Percentiles rank a stretch among this genome's conserved stretches.
Evolutionary conservation across 2,113 vertebrate genomes (phyloP).

Genomic region (Crotalus viridis): DNA sequence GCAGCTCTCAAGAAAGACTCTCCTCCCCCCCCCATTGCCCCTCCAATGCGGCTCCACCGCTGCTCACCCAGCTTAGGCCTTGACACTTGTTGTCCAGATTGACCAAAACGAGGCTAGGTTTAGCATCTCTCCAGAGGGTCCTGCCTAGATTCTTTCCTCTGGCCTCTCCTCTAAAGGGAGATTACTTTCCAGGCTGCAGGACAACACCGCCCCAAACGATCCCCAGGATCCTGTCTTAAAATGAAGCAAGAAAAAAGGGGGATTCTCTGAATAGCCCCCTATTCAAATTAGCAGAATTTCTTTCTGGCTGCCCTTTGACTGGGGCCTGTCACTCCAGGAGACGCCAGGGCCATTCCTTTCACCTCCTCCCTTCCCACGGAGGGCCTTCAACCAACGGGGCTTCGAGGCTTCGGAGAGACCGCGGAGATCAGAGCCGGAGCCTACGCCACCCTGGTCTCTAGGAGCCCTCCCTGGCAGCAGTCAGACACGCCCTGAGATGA

Average conservation of each 20-base stretch:
- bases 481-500: not conserved
- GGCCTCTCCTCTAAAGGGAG: constrained; percentile 9
- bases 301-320: constrained; percentile 77
- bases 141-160: not conserved
- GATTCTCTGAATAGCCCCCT: constrained; percentile 62
- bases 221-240: constrained; percentile 1
- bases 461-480: constrained; percentile 57
- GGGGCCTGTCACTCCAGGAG: constrained; percentile 79
- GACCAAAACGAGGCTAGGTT: constrained; percentile 64
- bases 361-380: constrained; percentile 42
- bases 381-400: constrained; percentile 64
- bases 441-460: constrained; percentile 67
- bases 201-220: not conserved
- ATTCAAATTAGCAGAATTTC: constrained; percentile 72
- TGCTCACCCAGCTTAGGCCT: constrained; percentile 52
- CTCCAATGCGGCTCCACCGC: not conserved
- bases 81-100: constrained; percentile 70
- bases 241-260: constrained; percentile 15
- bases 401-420: constrained; percentile 72
- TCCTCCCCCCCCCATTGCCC: constrained; percentile 58
- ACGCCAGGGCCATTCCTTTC: constrained; percentile 65
- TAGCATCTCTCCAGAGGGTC: not conserved
- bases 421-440: constrained; percentile 57
- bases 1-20: constrained; percentile 56
- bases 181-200: not conserved